A percentile compares a stretch with the other conserved stretches of the same genome.
Evolutionary conservation across 2,113 vertebrate species (phyloP).

Genomic region (Glaucomys volans): DNA sequence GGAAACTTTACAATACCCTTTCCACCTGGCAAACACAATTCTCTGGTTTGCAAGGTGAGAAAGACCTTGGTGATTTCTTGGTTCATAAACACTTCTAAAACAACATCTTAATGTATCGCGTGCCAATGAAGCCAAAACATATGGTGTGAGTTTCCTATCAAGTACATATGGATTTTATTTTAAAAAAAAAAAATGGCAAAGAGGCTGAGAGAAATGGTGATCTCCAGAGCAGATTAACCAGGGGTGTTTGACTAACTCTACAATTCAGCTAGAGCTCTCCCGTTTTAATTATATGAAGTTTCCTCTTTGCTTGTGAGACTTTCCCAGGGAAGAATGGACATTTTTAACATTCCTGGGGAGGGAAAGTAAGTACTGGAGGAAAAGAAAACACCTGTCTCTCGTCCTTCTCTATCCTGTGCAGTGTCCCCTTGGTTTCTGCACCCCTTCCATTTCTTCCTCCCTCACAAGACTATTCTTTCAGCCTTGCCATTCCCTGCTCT

Average conservation of each 20-base stretch:
- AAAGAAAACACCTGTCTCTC: neutral
- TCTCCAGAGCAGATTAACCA: constrained; percentile 48
- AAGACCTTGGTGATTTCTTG: constrained; percentile 65
- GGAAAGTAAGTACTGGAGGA: neutral
- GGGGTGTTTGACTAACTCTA: constrained; percentile 25
- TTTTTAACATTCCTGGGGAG: constrained; percentile 10
- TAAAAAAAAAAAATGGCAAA: constrained; percentile 5
- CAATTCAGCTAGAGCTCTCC: constrained; percentile 29
- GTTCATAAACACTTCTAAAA: constrained; percentile 38
- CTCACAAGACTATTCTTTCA: neutral
- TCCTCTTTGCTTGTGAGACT: neutral
- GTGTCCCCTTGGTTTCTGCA: neutral
- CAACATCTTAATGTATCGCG: constrained; percentile 64
- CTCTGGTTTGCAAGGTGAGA: constrained; percentile 57
- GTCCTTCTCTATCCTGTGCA: neutral
- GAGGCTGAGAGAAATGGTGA: constrained; percentile 11
- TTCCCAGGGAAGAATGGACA: neutral
- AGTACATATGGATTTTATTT: constrained; percentile 61
- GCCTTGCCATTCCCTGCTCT: neutral
- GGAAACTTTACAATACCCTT: neutral
- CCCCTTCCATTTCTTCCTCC: neutral
- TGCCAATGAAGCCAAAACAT: constrained; percentile 73
- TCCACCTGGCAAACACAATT: constrained; percentile 54
- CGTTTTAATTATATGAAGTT: constrained; percentile 48
- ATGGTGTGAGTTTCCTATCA: constrained; percentile 67